Base-by-base conservation (phyloP, 2,797 vertebrate species). In the Sciurus carolinensis region DNA sequence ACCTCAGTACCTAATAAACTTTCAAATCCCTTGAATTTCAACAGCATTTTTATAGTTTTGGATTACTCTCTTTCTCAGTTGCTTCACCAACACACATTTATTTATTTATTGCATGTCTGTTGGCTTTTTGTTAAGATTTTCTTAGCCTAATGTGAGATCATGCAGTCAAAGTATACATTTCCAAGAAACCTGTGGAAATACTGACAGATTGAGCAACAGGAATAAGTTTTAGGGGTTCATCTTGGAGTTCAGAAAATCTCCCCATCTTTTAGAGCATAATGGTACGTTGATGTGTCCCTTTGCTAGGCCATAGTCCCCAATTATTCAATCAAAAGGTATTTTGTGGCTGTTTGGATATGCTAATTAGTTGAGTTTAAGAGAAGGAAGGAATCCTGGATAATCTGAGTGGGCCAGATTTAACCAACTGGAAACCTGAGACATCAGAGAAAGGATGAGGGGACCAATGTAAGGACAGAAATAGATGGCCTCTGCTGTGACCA, bases 151-250 rank as follows among this genome's bases (percentile, higher is more conserved):
- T 92, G 30, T 92, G 47, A 90, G 50, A 39, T 50, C 62, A 50
- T 82, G 50, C 2, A 88, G 42, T 81, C 57, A 85, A 93, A 88
- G 67, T 73, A 59, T 75, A 81, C 36, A 59, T 50, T 73, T 90
- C 77, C 59, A 93, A 95, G 52, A 52, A 83, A 89, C 73, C 57
- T 92, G 30, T 71, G 62, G 72, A 94, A 93, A 89, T 83, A 89
- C 50, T 62, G 67, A 94, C 62, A 96, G 93, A 89, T 91, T 93
- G 93, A 93, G 80, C 80, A 97, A 76, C 59, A 90, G 90, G 57
- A 77, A 86, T 83, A 97, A 82, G 94, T 97, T 94, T 64, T 85
- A 94, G 69, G 69, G 15, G 84, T 83, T 95, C 69, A 82, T 62
- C 64, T 88, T 90, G 30, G 81, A 96, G 90, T 95, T 95, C 57